Evolutionary conservation across 2,888 invertebrate species (phyloP).

Genomic region (Caradrina clavipalpis): DNA sequence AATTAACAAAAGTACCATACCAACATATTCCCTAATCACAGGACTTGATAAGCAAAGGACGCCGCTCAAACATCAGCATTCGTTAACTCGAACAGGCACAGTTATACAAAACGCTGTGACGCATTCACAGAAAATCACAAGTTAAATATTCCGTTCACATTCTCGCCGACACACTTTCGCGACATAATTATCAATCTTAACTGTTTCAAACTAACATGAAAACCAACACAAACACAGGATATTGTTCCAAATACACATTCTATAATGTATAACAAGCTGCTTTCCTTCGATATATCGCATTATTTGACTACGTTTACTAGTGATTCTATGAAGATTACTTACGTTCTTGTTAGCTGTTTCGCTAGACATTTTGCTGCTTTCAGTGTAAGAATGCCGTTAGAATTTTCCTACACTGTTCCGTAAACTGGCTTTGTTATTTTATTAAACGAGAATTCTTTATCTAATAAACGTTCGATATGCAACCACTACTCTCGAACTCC

Average conservation of each 20-base stretch:
- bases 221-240: conserved; percentile 38
- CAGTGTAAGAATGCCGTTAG: background rate
- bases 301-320: conserved; percentile 3
- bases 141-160: conserved; percentile 76
- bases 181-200: conserved; percentile 60
- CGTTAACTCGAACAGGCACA: conserved; percentile 40
- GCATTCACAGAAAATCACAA: conserved; percentile 62
- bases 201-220: conserved; percentile 3
- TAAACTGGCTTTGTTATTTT: background rate
- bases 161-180: conserved; percentile 80
- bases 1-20: conserved; percentile 53
- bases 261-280: conserved; percentile 18
- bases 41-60: conserved; percentile 36
- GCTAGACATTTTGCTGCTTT: conserved; percentile 87
- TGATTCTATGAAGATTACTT: conserved; percentile 73
- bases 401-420: background rate
- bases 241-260: conserved; percentile 17
- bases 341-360: conserved; percentile 91
- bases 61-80: conserved; percentile 44
- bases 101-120: conserved; percentile 51
- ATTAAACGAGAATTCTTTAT: background rate
- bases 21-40: conserved; percentile 58
- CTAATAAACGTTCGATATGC: background rate
- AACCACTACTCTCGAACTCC: background rate
- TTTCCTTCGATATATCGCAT: conserved; percentile 9